Evolutionary conservation across 2,113 vertebrate species (phyloP), one percentile per base, ranked within the genome.

Genomic region (Pseudorhombus dupliciocellatus): DNA sequence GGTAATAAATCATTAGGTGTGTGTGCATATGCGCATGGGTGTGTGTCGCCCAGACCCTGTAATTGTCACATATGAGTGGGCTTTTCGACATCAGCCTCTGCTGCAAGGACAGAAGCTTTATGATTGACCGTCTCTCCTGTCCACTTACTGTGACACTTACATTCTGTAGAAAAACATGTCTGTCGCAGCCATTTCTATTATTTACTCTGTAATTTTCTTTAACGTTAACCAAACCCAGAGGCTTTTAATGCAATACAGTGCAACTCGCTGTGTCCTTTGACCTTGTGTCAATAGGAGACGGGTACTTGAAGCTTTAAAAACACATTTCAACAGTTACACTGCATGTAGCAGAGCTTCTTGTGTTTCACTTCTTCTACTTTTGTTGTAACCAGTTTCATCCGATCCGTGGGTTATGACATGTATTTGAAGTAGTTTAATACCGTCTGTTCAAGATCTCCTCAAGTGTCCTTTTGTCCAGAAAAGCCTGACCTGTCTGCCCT

Each of bases 1-100:
- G 78, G 71, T 52, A 80, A 91, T 92, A 91, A 85, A 90, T 94
- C 90, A 87, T 74, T 60, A 42, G 59, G 54, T 58, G 71, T 61
- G 34, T 64, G 42, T 61, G 70, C 55, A 54, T 58, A 59, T 68
- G 48, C 57, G 64, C 18, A 15, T 74, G 52, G 74, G 30, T n/a
- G 31, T 60, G 48, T 57, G 56, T 26, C 6, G 40, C 75, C 42
- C 59, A 72, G 79, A 63, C 61, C 12, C 20, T 61, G 48, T 59
- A 53, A 55, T 53, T 18, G 11, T 81, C n/a, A 53, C 34, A 67
- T 71, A 75, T 7, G 48, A 59, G 31, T 77, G 34, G 54, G 46
- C 55, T 54, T n/a, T 50, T 76, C 65, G 50, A 24, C 24, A 30
- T 56, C 51, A 54, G 46, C 52, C 48, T 80, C 11, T 55, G 18